Conservation (phyloP, 2,797 vertebrate genomes). For the Anguilla marmorata region DNA sequence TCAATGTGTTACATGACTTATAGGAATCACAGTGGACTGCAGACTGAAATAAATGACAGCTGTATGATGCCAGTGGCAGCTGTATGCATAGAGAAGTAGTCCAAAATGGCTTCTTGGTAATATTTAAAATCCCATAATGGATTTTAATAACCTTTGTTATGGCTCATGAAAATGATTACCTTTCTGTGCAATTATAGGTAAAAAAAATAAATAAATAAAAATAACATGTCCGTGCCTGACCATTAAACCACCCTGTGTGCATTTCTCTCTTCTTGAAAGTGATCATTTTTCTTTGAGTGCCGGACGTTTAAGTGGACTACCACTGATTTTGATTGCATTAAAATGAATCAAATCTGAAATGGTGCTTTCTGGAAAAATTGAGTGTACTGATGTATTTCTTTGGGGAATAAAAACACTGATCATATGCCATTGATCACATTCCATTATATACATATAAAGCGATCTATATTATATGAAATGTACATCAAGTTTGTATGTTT, state of each 20-base stretch:
- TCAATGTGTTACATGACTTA: not conserved
- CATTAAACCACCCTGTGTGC: constrained; percentile 58
- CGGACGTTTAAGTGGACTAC: constrained; percentile 60
- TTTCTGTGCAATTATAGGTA: constrained; percentile 52
- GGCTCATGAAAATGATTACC: constrained; percentile 53
- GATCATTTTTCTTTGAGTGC: constrained; percentile 63
- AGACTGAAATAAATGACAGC: constrained; percentile 18
- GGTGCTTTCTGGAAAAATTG: not conserved
- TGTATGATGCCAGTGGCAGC: not conserved
- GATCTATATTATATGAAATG: not conserved
- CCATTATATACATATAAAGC: not conserved
- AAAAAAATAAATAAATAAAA: constrained; percentile 44
- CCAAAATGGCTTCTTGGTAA: not conserved
- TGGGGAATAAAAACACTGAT: not conserved
- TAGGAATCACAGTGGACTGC: constrained; percentile 4
- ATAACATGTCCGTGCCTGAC: constrained; percentile 45
- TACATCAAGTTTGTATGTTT: not conserved
- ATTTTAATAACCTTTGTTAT: constrained; percentile 34
- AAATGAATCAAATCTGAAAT: constrained; percentile 63
- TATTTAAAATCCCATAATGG: constrained; percentile 41
- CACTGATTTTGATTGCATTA: constrained; percentile 49
- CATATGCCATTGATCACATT: not conserved
- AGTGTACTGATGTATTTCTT: not conserved
- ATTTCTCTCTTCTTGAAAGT: constrained; percentile 70
- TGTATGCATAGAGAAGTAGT: not conserved